Evolutionary conservation across 2,113 vertebrate genomes (phyloP).

Genomic region (Pelmatolapia mariae): DNA sequence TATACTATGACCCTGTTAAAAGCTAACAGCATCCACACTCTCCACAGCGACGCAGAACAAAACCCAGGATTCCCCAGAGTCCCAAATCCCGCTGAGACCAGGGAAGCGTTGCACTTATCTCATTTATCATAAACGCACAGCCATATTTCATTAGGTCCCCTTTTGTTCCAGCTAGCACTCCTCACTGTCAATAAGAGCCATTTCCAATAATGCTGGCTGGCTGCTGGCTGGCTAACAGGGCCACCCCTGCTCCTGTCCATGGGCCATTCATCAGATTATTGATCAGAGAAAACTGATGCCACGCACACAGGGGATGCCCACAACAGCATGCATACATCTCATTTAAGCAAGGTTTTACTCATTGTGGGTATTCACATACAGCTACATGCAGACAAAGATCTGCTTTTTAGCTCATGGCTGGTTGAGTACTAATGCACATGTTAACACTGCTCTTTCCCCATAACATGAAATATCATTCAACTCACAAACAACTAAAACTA

Average conservation of each 20-base stretch:
- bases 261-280: conserved; percentile 74
- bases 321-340: conserved; percentile 55
- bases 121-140: conserved; percentile 66
- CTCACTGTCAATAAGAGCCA: conserved; percentile 64
- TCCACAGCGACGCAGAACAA: conserved; percentile 24
- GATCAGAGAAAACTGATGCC: conserved; percentile 62
- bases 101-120: conserved; percentile 26
- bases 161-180: conserved; percentile 56
- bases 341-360: conserved; percentile 57
- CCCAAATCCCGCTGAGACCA: conserved; percentile 12
- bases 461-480: neutral
- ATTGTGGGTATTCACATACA: neutral
- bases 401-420: neutral
- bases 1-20: conserved; percentile 20
- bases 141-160: conserved; percentile 70
- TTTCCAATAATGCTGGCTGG: conserved; percentile 47
- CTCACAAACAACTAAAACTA: neutral
- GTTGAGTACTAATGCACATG: neutral
- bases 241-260: conserved; percentile 42
- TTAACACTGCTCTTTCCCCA: neutral
- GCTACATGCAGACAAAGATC: neutral
- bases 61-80: neutral
- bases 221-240: conserved; percentile 48
- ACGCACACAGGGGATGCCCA: conserved; percentile 44
- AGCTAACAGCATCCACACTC: conserved; percentile 10